Evolutionary conservation across 2,113 vertebrate genomes (phyloP), one percentile per base, ranked within the genome.

Genomic region (Pygoscelis antarcticus): DNA sequence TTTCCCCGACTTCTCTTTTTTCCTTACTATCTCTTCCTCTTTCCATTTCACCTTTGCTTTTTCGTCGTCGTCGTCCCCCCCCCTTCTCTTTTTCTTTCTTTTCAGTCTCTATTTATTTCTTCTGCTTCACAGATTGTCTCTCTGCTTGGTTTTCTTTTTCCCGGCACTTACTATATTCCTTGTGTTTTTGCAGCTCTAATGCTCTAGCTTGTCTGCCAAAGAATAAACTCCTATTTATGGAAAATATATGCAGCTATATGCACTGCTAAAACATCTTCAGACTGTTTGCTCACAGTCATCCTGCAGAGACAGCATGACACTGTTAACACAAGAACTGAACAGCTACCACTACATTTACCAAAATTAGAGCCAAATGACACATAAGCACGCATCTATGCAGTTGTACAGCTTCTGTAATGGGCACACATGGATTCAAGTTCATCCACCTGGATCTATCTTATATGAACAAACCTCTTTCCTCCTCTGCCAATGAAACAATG

Each of bases 201-300:
- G 91, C 95, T 92, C 95, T 92, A 54, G 87, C 77, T 94, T 83
- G 95, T 96, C 96, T 97, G 95, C 95, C 93, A 96, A 95, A 96
- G 97, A 96, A 91, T 96, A 97, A 96, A 94, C 87, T 96, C 89
- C 97, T 97, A 96, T 96, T 97, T 97, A 93, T 96, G 95, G 96
- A 68, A 96, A 97, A 96, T 96, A 77, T 86, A 95, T 97, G 93
- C 97, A 96, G 95, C 94, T 97, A 74, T 91, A 60, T 95, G 94
- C 93, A 51, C 93, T 96, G 94, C 89, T 93, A 75, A 90, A 96
- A 96, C 95, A 97, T 93, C 89, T 93, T 97, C 94, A 97, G 94
- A 95, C 91, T 96, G 95, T 96, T 97, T 97, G 95, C 94, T 97
- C 94, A 96, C 95, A 96, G 96, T 49, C 78, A 18, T 91, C 87